phyloP scores from a whole-genome alignment of 2,113 vertebrate genomes.

The Oncorhynchus gorbuscha region DNA sequence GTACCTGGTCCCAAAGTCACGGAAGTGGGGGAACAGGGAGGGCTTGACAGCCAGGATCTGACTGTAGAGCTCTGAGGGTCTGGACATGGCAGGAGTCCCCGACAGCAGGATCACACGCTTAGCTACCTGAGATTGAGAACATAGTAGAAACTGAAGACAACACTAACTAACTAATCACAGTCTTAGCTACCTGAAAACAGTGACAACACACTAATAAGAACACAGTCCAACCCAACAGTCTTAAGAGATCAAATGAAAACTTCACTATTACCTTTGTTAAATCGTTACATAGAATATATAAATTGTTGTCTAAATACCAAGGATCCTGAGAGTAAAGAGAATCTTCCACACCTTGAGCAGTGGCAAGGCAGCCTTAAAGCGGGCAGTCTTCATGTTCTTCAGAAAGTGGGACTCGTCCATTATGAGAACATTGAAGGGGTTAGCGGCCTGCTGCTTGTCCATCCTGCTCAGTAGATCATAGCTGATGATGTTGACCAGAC shows the following conservation, averaged over 20 bases:
- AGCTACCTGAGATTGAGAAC: constrained; percentile 74
- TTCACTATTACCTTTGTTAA: too few relatives aligned
- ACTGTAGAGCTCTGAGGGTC: constrained; percentile 88
- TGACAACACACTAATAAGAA: too few relatives aligned
- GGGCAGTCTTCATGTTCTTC: constrained; percentile 92
- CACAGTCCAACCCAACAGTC: too few relatives aligned
- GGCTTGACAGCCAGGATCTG: constrained; percentile 88
- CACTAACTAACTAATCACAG: neutral
- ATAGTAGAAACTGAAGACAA: too few relatives aligned
- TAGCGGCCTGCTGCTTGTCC: constrained; percentile 77
- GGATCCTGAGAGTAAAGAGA: neutral
- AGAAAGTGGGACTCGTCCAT: constrained; percentile 97
- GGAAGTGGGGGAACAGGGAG: constrained; percentile 86
- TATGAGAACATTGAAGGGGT: constrained; percentile 88
- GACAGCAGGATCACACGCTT: constrained; percentile 91
- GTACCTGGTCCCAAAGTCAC: constrained; percentile 88
- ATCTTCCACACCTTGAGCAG: constrained; percentile 82
- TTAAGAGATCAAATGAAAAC: too few relatives aligned
- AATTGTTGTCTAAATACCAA: neutral
- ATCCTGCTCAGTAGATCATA: constrained; percentile 94
- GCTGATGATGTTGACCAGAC: constrained; percentile 90
- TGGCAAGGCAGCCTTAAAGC: constrained; percentile 88
- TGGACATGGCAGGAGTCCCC: constrained; percentile 93
- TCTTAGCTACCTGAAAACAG: neutral
- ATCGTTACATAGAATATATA: neutral